Base-by-base conservation (phyloP, 2,888 invertebrate genomes). In the Dynastes tityus region DNA sequence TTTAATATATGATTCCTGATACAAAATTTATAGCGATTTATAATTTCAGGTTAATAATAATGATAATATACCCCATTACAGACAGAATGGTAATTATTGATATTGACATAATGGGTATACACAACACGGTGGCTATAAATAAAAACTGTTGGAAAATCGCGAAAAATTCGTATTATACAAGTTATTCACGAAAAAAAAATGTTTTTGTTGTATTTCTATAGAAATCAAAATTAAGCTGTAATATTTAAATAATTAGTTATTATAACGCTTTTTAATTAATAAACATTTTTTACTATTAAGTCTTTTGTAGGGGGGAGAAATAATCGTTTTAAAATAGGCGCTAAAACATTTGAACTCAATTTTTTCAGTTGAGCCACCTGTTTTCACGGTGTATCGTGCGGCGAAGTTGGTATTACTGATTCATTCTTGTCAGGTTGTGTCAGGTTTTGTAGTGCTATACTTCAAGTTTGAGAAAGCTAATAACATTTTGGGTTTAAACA, bases 391-490 rank as follows among this genome's bases (percentile, higher is more conserved):
- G n/a, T 37, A 4, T 68, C 22, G 9, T 13, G 27, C 49, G 0
- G 51, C 16, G 11, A 29, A 8, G 67, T 76, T 76, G 67, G 76
- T 27, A 76, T 37, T 37, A 67, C 11, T 67, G 64, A n/a, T 37
- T 32, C 11, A 40, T 40, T 76, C 67, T 29, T 51, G 76, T 76
- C 76, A 67, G 67, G 76, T 67, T 76, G n/a, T 51, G 76, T 76
- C 76, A 67, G 67, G 76, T 67, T 76, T 76, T 67, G 58, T 45
- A 73, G 37, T 67, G 37, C 29, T 76, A 29, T 65, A 22, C 37
- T 64, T 32, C 32, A 65, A 67, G 65, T 40, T 67, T 67, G 32
- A 76, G 76, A 65, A 49, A 53, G 45, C 55, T 13, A 76, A 76
- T 65, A 76, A 76, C 76, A 65, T 55, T 58, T 55, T 55, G 2